Conservation (phyloP, 2,797 vertebrate genomes). For the Streptopelia turtur region DNA sequence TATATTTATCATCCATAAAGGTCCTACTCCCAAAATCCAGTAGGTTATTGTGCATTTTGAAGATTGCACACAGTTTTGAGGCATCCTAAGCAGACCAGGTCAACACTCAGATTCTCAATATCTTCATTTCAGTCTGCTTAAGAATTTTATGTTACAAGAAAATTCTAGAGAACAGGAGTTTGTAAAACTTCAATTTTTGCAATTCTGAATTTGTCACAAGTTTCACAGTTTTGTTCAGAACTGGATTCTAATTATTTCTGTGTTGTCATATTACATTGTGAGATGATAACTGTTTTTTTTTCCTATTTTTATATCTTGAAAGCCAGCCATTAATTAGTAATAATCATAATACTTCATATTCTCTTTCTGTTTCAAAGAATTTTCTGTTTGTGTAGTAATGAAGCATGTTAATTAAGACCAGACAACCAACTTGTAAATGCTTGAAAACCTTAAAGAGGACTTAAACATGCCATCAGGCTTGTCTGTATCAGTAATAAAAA, state of each 20-base stretch:
- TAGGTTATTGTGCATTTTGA: background rate
- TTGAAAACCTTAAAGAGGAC: background rate
- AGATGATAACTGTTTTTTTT: background rate
- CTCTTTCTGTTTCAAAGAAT: background rate
- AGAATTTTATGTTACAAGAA: background rate
- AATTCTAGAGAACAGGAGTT: background rate
- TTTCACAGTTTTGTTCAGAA: background rate
- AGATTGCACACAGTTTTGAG: background rate
- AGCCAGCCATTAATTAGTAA: background rate
- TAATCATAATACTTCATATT: background rate
- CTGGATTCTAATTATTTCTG: background rate
- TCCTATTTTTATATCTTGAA: background rate
- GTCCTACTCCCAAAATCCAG: background rate
- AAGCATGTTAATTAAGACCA: background rate
- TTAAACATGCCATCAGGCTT: background rate
- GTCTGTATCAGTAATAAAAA: background rate
- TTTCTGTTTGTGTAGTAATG: background rate
- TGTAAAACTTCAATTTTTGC: background rate
- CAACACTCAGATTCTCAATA: background rate
- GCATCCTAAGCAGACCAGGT: background rate
- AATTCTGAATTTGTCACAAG: background rate
- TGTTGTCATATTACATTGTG: background rate
- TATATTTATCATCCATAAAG: background rate
- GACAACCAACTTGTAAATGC: background rate
- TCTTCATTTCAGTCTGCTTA: background rate